phyloP scores from a whole-genome alignment of 2,797 vertebrate genomes.

The Aldrovandia affinis region DNA sequence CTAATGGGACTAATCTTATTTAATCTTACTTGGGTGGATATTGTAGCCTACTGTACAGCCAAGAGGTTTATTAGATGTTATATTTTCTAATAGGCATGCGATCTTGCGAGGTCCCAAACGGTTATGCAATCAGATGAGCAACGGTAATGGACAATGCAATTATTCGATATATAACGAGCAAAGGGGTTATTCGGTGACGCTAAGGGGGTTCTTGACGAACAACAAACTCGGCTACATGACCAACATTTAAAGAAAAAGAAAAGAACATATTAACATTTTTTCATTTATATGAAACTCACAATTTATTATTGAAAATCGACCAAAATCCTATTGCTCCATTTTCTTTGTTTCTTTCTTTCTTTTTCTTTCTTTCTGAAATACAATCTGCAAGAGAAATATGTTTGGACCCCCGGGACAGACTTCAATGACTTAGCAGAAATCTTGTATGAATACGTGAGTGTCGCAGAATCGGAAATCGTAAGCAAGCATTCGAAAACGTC shows the following conservation, averaged over 20 bases:
- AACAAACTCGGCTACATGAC: background rate
- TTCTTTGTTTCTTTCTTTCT: no score
- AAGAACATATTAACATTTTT: conserved; percentile 6
- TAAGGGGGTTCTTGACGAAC: conserved; percentile 27
- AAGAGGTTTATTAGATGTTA: no score
- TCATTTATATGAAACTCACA: background rate
- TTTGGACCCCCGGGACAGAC: conserved; percentile 29
- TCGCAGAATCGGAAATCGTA: conserved; percentile 44
- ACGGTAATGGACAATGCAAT: conserved; percentile 36
- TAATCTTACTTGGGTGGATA: no score
- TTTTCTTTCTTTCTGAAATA: background rate
- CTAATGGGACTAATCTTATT: background rate
- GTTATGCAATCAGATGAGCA: conserved; percentile 48
- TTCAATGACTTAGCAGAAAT: conserved; percentile 70
- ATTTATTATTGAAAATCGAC: background rate
- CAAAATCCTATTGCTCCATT: background rate
- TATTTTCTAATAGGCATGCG: no score
- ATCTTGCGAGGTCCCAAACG: conserved; percentile 25
- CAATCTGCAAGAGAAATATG: background rate
- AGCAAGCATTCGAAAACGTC: conserved; percentile 11
- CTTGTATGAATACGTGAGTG: conserved; percentile 34
- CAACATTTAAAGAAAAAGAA: background rate
- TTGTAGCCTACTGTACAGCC: no score
- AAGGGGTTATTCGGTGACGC: conserved; percentile 24
- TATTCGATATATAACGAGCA: conserved; percentile 41